phyloP scores from a whole-genome alignment of 2,888 invertebrate genomes.

The Panzeria rudis region DNA sequence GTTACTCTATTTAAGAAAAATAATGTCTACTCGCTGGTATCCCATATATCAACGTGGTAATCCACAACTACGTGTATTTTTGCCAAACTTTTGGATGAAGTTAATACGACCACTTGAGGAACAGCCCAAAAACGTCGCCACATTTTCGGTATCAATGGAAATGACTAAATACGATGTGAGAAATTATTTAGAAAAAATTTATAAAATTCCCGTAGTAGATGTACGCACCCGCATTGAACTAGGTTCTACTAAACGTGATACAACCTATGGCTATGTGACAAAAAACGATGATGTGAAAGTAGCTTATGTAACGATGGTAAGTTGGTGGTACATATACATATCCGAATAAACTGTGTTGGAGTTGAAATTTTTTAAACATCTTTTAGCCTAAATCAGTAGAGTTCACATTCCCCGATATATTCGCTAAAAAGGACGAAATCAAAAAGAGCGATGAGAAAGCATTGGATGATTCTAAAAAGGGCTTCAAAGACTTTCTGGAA shows the following conservation, averaged over 20 bases:
- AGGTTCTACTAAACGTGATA: slow-evolving; percentile 88
- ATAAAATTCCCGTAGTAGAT: slow-evolving; percentile 91
- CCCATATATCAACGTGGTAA: slow-evolving; percentile 95
- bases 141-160: slow-evolving; percentile 95
- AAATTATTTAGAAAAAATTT: slow-evolving; percentile 98
- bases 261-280: slow-evolving; percentile 87
- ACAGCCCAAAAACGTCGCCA: slow-evolving; percentile 91
- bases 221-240: slow-evolving; percentile 90
- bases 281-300: slow-evolving; percentile 93
- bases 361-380: not conserved
- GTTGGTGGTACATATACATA: slow-evolving; percentile 72
- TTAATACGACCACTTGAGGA: slow-evolving; percentile 88
- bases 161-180: slow-evolving; percentile 96
- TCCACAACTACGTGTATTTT: slow-evolving; percentile 95
- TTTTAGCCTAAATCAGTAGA: slow-evolving; percentile 87
- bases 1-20: not conserved
- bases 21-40: slow-evolving; percentile 87
- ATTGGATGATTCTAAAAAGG: slow-evolving; percentile 86
- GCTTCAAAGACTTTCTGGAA: slow-evolving; percentile 86
- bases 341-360: not conserved
- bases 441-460: slow-evolving; percentile 87
- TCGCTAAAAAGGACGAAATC: slow-evolving; percentile 84
- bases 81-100: slow-evolving; percentile 99
- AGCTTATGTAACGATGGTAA: slow-evolving; percentile 92
- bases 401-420: slow-evolving; percentile 92